phyloP scores from a whole-genome alignment of 2,888 invertebrate genomes.

The Microchrysa polita region DNA sequence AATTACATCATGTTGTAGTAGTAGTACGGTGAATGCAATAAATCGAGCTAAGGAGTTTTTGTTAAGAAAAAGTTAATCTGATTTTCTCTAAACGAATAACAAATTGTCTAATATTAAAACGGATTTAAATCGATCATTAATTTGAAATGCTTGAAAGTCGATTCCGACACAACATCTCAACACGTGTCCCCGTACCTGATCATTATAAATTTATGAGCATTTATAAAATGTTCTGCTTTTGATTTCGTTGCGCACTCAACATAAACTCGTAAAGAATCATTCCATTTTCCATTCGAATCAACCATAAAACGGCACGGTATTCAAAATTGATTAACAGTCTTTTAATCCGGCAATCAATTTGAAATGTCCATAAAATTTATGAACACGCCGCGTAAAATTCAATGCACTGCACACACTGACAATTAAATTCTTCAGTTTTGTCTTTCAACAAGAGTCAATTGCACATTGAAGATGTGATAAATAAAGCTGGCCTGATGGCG shows the following conservation, averaged over 20 bases:
- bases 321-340: constrained; percentile 17
- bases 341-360: constrained; percentile 19
- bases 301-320: constrained; percentile 1
- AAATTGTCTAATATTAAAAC: no score
- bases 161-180: not conserved
- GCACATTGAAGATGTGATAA: not conserved
- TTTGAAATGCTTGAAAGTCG: not conserved
- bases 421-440: not conserved
- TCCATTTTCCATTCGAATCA: not conserved
- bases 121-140: no score
- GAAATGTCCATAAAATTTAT: constrained; percentile 15
- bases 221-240: constrained; percentile 3
- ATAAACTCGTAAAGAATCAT: no score
- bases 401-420: not conserved
- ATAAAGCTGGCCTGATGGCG: not conserved
- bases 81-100: no score
- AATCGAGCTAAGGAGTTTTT: no score
- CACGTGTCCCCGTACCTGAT: not conserved
- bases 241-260: not conserved
- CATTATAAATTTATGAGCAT: constrained; percentile 1
- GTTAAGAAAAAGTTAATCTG: no score
- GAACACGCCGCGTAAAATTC: constrained; percentile 9
- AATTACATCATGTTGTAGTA: no score
- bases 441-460: constrained; percentile 7
- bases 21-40: no score